These are phyloP conservation scores for Spea hammondii DNA, from an alignment of 2,797 vertebrate genomes.

Conservation along the genomic window DNA sequence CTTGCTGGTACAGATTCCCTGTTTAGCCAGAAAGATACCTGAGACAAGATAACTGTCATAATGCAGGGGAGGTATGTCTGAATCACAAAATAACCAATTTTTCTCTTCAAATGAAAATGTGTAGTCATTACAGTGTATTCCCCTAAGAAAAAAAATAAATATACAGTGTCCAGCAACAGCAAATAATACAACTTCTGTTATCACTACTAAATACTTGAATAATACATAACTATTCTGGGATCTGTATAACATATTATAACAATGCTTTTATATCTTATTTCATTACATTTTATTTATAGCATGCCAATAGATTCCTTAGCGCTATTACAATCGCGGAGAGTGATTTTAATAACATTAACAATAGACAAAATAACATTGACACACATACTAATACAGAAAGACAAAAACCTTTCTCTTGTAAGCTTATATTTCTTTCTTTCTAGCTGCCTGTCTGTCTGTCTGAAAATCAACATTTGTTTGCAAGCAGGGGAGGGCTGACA, in stretches of 20 bases:
- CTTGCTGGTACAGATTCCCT: constrained; percentile 96
- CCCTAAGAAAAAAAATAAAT: constrained; percentile 68
- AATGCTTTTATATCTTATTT: background rate
- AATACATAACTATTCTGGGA: background rate
- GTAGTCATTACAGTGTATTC: constrained; percentile 99
- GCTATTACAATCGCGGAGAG: too few relatives aligned
- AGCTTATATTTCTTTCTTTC: too few relatives aligned
- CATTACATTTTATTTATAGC: too few relatives aligned
- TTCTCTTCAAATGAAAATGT: constrained; percentile 98
- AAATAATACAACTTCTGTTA: too few relatives aligned
- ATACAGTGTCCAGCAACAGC: background rate
- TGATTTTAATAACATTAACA: too few relatives aligned
- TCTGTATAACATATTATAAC: background rate
- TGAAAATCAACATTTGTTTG: too few relatives aligned
- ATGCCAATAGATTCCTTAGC: too few relatives aligned
- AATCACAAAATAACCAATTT: constrained; percentile 99
- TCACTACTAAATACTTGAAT: background rate
- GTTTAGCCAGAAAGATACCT: constrained; percentile 98
- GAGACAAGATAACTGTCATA: constrained; percentile 98
- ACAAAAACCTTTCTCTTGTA: too few relatives aligned
- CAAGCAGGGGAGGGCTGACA: too few relatives aligned
- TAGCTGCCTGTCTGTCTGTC: too few relatives aligned
- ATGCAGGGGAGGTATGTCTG: constrained; percentile 98
- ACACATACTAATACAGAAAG: too few relatives aligned
- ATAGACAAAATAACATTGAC: too few relatives aligned